Percentiles rank a stretch among this genome's conserved stretches.
Evolutionary conservation across 2,113 vertebrate species (phyloP).

Genomic region (Microtus pennsylvanicus): DNA sequence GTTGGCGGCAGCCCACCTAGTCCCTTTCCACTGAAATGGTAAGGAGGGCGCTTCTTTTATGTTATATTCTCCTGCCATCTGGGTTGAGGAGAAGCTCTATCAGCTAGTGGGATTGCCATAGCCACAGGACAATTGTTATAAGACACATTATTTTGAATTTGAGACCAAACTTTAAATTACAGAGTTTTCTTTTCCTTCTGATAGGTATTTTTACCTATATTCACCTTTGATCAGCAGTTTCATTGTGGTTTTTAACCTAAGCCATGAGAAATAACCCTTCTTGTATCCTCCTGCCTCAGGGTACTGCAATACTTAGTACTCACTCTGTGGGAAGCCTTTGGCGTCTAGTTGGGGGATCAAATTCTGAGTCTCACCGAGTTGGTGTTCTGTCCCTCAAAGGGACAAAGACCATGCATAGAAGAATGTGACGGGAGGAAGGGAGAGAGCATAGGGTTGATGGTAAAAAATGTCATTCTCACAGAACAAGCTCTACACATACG

Average conservation of each 20-base stretch:
- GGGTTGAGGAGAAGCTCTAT: not conserved
- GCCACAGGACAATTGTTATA: not conserved
- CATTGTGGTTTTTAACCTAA: not conserved
- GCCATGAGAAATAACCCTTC: constrained; percentile 10
- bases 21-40: not conserved
- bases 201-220: not conserved
- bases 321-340: not conserved
- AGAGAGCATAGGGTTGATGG: not conserved
- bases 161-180: not conserved
- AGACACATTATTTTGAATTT: not conserved
- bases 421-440: not conserved
- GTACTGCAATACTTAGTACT: not conserved
- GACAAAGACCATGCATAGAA: not conserved
- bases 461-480: not conserved
- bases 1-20: not conserved
- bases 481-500: not conserved
- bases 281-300: not conserved
- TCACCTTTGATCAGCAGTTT: constrained; percentile 2
- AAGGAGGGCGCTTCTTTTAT: not conserved
- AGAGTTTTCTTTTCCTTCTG: not conserved
- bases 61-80: not conserved
- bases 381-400: not conserved
- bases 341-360: constrained; percentile 5
- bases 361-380: not conserved
- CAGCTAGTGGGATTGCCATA: not conserved